Percentiles rank a stretch among this genome's conserved stretches.
phyloP scores from a whole-genome alignment of 2,888 invertebrate genomes.

The Suillia variegata region DNA sequence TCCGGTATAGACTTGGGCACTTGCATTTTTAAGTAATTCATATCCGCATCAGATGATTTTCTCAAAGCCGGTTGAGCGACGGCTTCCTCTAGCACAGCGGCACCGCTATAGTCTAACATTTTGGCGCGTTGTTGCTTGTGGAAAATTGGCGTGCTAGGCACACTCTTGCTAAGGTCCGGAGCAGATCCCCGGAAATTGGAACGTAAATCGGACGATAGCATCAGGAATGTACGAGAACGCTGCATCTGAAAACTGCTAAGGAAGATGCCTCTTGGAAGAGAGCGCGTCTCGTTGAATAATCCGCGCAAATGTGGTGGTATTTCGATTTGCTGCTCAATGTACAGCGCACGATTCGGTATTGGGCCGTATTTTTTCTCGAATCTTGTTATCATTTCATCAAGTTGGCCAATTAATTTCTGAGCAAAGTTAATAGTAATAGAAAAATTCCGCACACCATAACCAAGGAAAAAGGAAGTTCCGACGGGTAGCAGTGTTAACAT shows the following conservation, averaged over 20 bases:
- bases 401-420: constrained; percentile 33
- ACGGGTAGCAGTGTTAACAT: constrained; percentile 38
- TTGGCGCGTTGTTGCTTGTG: constrained; percentile 43
- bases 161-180: constrained; percentile 59
- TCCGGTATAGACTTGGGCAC: constrained; percentile 15
- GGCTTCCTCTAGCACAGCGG: constrained; percentile 29
- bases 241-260: constrained; percentile 63
- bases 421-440: too few species aligned
- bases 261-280: constrained; percentile 58
- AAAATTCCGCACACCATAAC: neutral
- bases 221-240: constrained; percentile 65
- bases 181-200: constrained; percentile 56
- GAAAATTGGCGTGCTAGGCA: constrained; percentile 56
- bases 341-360: constrained; percentile 41
- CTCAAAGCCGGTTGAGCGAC: neutral
- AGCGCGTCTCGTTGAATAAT: constrained; percentile 47
- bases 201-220: constrained; percentile 52
- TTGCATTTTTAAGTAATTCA: neutral
- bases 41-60: neutral
- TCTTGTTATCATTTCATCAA: constrained; percentile 41
- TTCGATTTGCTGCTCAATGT: constrained; percentile 52
- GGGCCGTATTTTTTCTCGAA: constrained; percentile 47
- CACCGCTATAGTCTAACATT: constrained; percentile 31
- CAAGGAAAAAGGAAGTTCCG: too few species aligned
- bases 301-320: constrained; percentile 55